These are phyloP conservation scores for Platycnemis pennipes DNA, from an alignment of 2,888 invertebrate species.

Conservation along the genomic window DNA sequence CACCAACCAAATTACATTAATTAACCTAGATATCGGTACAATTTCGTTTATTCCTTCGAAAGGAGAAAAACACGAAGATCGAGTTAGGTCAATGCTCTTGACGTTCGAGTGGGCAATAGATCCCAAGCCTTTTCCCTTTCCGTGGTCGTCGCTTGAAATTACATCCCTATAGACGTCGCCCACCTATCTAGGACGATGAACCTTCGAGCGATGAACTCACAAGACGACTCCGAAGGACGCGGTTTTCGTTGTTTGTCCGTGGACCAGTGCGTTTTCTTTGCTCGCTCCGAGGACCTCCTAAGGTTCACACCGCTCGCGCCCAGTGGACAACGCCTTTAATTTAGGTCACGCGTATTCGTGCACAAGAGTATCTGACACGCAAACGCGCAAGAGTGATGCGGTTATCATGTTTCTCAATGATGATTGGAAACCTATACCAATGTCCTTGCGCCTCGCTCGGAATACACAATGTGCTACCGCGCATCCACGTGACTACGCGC, in stretches of 20 bases:
- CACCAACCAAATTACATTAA: too few species aligned
- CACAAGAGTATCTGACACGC: background rate
- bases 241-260: background rate
- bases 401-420: background rate
- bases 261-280: background rate
- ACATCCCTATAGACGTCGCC: background rate
- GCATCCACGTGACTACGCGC: too few species aligned
- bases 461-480: too few species aligned
- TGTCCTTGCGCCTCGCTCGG: background rate
- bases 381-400: background rate
- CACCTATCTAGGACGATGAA: slow-evolving; percentile 24
- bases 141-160: background rate
- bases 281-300: background rate
- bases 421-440: background rate
- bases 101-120: background rate
- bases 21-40: too few species aligned
- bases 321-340: background rate
- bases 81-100: background rate
- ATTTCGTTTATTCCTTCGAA: too few species aligned
- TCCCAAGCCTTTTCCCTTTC: background rate
- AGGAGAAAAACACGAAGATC: too few species aligned
- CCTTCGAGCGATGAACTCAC: background rate
- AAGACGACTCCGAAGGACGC: background rate
- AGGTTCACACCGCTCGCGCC: background rate
- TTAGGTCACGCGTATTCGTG: background rate